Base-by-base conservation (phyloP, 2,888 invertebrate genomes). In the Agonopterix subpropinquella region DNA sequence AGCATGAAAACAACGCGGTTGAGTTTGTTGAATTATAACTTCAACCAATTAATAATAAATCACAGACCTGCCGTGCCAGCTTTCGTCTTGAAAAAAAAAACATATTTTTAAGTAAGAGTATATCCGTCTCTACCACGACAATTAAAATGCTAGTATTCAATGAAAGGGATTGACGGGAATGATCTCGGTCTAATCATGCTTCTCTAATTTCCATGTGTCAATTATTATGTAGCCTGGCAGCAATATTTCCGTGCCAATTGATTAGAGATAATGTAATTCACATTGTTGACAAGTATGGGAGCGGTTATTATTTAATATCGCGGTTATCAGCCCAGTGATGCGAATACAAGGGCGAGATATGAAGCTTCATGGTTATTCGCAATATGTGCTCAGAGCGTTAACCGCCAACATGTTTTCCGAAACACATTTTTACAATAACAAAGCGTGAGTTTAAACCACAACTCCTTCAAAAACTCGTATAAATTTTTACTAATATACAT, bases 251-350 rank as follows among this genome's bases (percentile, higher is more conserved):
- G 45, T 48, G 44, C 71, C 75, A 76, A 77, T 75, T 70, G 76
- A 73, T 77, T 75, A 77, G 75, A 73, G 73, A 71, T 74, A 74
- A 66, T 65, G 64, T 71, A 70, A 73, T 73, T 77, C 69, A 67
- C 53, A 60, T 62, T 70, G 72, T 72, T 67, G 75, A 72, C 71
- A 71, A 67, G 71, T 67, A 72, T 76, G 77, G 86, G 80, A 79
- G 84, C 73, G 81, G 81, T 80, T 81, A 80, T 83, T 80, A 78
- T 73, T 78, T 76, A 80, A 79, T 82, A 84, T 80, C 76, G 71
- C 70, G 68, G 73, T 81, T 86, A 86, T 87, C 85, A 73, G 80
- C 46, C 61, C 78, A 70, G 58, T 75, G 82, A 78, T 76, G 83
- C 78, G 81, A 73, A 64, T 68, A 82, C 78, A 78, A 79, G 74